phyloP scores from a whole-genome alignment of 2,797 vertebrate genomes.

The Gambusia yucatana region DNA sequence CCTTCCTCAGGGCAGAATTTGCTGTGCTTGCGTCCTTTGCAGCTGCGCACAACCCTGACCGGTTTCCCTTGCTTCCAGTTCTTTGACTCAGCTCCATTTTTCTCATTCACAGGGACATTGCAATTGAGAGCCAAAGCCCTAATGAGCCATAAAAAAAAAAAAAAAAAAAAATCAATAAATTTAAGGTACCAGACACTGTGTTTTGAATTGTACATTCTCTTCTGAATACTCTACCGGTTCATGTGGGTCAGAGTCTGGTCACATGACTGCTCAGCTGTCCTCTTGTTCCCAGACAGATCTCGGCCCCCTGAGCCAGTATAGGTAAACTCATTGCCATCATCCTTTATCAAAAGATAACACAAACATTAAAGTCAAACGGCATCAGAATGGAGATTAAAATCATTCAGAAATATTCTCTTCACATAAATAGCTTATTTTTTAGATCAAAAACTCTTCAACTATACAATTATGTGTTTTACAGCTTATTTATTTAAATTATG shows the following conservation, averaged over 20 bases:
- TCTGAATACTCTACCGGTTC: constrained; percentile 86
- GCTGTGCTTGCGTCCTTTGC: constrained; percentile 94
- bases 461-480: neutral
- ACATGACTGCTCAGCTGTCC: constrained; percentile 96
- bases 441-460: neutral
- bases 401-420: neutral
- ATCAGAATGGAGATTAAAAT: neutral
- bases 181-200: no score
- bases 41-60: constrained; percentile 91
- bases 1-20: constrained; percentile 93
- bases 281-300: constrained; percentile 97
- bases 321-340: constrained; percentile 95
- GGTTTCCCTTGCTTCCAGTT: constrained; percentile 94
- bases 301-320: constrained; percentile 96
- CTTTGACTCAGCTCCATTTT: constrained; percentile 89
- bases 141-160: neutral
- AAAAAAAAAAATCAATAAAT: neutral
- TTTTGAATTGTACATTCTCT: neutral
- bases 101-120: constrained; percentile 89
- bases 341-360: constrained; percentile 71
- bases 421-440: neutral
- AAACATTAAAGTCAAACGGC: constrained; percentile 3
- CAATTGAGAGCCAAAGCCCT: constrained; percentile 97
- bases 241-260: constrained; percentile 98
- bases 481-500: no score